phyloP scores from a whole-genome alignment of 2,888 invertebrate genomes.

The Ptilodon capucinus region DNA sequence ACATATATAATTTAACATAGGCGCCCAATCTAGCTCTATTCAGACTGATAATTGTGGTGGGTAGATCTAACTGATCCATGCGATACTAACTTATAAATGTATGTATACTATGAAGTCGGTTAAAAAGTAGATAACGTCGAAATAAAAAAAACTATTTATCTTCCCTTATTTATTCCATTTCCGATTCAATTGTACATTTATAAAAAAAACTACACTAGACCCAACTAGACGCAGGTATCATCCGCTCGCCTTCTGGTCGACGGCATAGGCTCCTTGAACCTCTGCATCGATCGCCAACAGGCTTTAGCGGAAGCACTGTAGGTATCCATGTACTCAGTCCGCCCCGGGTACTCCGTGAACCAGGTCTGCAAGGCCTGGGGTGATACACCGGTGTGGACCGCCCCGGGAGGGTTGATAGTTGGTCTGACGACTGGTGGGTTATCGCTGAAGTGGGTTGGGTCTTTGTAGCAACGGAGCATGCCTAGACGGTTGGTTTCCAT shows the following conservation, averaged over 20 bases:
- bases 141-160: conserved; percentile 39
- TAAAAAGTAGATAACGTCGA: background rate
- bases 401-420: conserved; percentile 76
- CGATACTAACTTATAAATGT: background rate
- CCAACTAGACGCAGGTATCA: conserved; percentile 69
- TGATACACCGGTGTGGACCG: conserved; percentile 60
- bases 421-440: conserved; percentile 80
- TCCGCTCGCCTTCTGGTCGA: conserved; percentile 83
- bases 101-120: too few species aligned
- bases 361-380: conserved; percentile 79
- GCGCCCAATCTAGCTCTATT: too few species aligned
- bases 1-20: background rate
- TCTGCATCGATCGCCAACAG: conserved; percentile 83
- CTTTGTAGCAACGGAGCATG: conserved; percentile 83
- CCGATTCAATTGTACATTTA: conserved; percentile 13
- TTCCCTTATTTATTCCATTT: conserved; percentile 49
- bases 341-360: conserved; percentile 81
- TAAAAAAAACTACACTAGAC: background rate
- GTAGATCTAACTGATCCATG: too few species aligned
- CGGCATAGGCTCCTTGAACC: conserved; percentile 84
- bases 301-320: conserved; percentile 83
- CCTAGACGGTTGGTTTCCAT: conserved; percentile 81
- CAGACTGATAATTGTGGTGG: too few species aligned
- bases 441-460: conserved; percentile 82
- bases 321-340: conserved; percentile 84